Evolutionary conservation across 1,140 invertebrate genomes (phyloP), one percentile per base, ranked within the genome.

Genomic region (Lepidurus couesii): DNA sequence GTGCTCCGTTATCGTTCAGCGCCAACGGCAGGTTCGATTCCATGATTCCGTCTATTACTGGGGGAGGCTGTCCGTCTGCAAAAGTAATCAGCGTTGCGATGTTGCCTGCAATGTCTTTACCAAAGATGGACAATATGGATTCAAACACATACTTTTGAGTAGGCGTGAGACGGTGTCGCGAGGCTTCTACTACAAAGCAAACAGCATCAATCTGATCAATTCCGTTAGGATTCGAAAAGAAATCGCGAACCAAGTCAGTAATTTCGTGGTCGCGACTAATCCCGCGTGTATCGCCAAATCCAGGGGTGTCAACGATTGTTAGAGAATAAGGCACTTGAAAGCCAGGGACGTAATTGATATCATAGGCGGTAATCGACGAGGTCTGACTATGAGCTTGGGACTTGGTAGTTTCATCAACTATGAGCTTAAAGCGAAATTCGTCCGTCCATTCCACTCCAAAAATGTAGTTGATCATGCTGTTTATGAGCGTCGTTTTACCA

Each of bases 241-340:
- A 78, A 0, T 78, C 9, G 7, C 42, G 21, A 34, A 78, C n/a
- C n/a, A n/a, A 21, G n/a, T 78, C 34, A 2, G 73, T 78, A 11
- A 78, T 78, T 7, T 76, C 21, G 9, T 47, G 0, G 42, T 78
- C 77, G 8, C 42, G 16, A 1, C 75, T 73, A 3, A 78, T 47
- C 9, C 77, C 77, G 13, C 47, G 75, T 5, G 77, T 78, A 16
- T 78, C 77, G 7, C 77, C 77, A 21, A 26, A 78, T 2, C 77
- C 77, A 1, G 77, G 77, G 11, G 77, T 78, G n/a, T 78, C 77
- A 1, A 78, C 73, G 77, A 78, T 42, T 1, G 77, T 78, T 13
- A 78, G 74, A 1, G 24, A 42, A n/a, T 78, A 78, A 11, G 75
- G 75, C 9, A 78, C 9, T 8, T 42, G 34, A 21, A 43, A 73